These are phyloP conservation scores for Phenganax stokvisi DNA, from an alignment of 92 coral and sea anemone species.

Conservation along the genomic window DNA sequence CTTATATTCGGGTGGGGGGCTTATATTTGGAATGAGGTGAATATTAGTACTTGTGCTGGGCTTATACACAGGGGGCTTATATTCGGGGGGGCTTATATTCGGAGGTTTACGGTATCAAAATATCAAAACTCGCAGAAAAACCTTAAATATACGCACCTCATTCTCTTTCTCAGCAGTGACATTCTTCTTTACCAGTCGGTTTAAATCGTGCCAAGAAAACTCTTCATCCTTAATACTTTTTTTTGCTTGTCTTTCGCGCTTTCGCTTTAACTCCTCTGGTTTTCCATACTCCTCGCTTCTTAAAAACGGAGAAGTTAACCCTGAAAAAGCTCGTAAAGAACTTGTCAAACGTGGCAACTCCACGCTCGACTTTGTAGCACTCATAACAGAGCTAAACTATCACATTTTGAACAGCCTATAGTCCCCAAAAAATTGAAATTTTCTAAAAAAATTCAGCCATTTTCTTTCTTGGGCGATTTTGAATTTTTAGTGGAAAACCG, in stretches of 20 bases:
- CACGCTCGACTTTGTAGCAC: slow-evolving; percentile 45
- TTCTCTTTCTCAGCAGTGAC: slow-evolving; percentile 15
- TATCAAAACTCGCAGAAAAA: not conserved
- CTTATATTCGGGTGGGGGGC: too few species aligned
- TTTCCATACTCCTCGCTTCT: slow-evolving; percentile 13
- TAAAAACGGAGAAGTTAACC: slow-evolving; percentile 62
- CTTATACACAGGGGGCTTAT: too few species aligned
- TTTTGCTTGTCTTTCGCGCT: slow-evolving; percentile 66
- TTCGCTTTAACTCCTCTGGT: slow-evolving; percentile 55
- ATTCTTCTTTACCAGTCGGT: slow-evolving; percentile 45
- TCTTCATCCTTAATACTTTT: slow-evolving; percentile 52
- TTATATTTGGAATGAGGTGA: too few species aligned
- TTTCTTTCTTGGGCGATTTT: not conserved
- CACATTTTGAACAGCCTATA: slow-evolving; percentile 9
- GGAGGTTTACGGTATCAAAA: too few species aligned
- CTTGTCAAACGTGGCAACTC: slow-evolving; percentile 96
- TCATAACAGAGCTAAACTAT: slow-evolving; percentile 24
- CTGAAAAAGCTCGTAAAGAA: slow-evolving; percentile 90
- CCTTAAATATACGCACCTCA: not conserved
- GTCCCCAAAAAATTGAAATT: not conserved
- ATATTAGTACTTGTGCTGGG: too few species aligned
- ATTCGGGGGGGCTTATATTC: too few species aligned
- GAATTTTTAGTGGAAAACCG: not conserved
- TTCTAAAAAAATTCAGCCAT: not conserved
- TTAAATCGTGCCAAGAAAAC: slow-evolving; percentile 74